phyloP scores from a whole-genome alignment of 2,888 invertebrate genomes.

The Neoaliturus tenellus region DNA sequence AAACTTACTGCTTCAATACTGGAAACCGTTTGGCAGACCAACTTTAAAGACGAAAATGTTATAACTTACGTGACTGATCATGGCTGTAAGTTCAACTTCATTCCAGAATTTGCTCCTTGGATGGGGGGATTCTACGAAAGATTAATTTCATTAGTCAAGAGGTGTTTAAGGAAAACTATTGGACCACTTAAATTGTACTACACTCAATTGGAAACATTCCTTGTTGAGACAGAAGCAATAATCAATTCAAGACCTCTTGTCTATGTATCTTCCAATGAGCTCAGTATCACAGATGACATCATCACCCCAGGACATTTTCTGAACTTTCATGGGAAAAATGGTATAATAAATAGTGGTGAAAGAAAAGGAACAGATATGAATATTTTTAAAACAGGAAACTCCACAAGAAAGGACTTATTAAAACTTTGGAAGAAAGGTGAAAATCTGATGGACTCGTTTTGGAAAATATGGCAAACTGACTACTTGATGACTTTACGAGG shows the following conservation, averaged over 20 bases:
- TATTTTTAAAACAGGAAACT: too few relatives aligned
- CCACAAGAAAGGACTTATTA: too few relatives aligned
- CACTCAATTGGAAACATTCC: background rate
- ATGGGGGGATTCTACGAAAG: constrained; percentile 54
- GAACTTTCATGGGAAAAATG: constrained; percentile 4
- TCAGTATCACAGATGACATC: background rate
- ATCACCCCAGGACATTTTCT: too few relatives aligned
- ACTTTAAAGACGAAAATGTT: background rate
- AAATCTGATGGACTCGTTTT: too few relatives aligned
- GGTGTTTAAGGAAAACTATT: constrained; percentile 31
- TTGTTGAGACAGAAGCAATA: background rate
- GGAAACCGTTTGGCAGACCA: background rate
- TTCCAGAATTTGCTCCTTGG: constrained; percentile 53
- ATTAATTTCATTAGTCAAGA: constrained; percentile 44
- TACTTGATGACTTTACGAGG: too few relatives aligned
- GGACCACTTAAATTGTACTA: background rate
- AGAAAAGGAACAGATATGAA: too few relatives aligned
- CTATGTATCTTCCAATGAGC: background rate
- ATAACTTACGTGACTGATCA: background rate
- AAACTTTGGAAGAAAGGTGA: too few relatives aligned
- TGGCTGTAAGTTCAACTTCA: background rate
- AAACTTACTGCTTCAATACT: background rate
- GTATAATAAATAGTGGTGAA: too few relatives aligned
- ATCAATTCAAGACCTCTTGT: background rate
- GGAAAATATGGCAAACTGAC: too few relatives aligned